A percentile compares a stretch with the other conserved stretches of the same genome.
These are phyloP conservation scores for Tetragonula carbonaria DNA, from an alignment of 2,888 invertebrate species.

Conservation along the genomic window DNA sequence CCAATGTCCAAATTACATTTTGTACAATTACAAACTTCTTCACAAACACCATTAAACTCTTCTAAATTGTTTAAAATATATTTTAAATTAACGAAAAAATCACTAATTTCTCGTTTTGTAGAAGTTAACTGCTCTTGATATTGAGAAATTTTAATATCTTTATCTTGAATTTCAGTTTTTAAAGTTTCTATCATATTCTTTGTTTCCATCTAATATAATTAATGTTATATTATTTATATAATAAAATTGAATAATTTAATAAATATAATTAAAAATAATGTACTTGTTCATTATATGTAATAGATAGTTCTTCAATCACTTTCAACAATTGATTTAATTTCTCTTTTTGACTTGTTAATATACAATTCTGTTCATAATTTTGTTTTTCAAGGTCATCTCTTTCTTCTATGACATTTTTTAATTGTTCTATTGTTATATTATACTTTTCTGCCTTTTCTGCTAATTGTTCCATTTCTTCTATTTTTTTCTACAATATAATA, in stretches of 20 bases:
- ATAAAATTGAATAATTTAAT: constrained; percentile 1
- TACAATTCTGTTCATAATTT: constrained; percentile 67
- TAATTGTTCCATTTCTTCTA: constrained; percentile 62
- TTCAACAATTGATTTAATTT: constrained; percentile 73
- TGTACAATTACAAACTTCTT: constrained; percentile 53
- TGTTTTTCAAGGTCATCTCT: constrained; percentile 68
- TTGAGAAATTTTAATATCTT: constrained; percentile 66
- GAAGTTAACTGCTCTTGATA: constrained; percentile 66
- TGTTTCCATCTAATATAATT: constrained; percentile 65
- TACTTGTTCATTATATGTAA: constrained; percentile 69
- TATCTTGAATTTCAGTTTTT: constrained; percentile 64
- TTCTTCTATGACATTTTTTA: constrained; percentile 65
- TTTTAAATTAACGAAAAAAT: constrained; percentile 67
- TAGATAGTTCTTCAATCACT: constrained; percentile 66
- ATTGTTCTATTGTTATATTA: constrained; percentile 50
- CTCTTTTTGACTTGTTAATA: constrained; percentile 73
- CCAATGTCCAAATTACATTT: constrained; percentile 59
- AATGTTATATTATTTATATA: background rate
- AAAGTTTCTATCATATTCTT: constrained; percentile 61
- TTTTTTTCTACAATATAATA: constrained; percentile 53
- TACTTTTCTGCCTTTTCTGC: constrained; percentile 60
- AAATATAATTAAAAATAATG: constrained; percentile 1
- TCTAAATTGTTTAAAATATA: constrained; percentile 66
- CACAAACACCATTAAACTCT: constrained; percentile 61
- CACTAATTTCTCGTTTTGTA: constrained; percentile 63